A percentile compares a stretch with the other conserved stretches of the same genome.
Conservation (phyloP, 1,140 invertebrate species). For the Ganaspis sp. region DNA sequence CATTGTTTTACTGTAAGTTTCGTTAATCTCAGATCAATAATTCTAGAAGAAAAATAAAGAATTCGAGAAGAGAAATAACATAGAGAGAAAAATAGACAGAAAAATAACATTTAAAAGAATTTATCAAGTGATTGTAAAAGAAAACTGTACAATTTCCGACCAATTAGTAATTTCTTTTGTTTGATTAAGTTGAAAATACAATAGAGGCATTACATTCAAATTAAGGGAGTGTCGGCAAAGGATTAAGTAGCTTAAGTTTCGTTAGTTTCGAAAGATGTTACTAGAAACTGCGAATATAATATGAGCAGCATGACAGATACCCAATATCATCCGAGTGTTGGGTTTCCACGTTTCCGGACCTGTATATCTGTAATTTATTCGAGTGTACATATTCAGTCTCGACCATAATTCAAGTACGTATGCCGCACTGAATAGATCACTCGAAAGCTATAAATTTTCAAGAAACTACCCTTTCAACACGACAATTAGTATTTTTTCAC, state of each 20-base stretch:
- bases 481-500: neutral
- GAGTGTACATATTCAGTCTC: neutral
- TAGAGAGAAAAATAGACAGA: too few relatives aligned
- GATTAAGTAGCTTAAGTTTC: neutral
- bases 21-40: too few relatives aligned
- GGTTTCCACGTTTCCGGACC: constrained; percentile 13
- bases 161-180: neutral
- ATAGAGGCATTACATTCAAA: neutral
- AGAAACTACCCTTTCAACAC: constrained; percentile 11
- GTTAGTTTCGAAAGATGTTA: constrained; percentile 16
- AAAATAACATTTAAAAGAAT: too few relatives aligned
- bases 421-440: constrained; percentile 16
- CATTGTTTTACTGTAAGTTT: too few relatives aligned
- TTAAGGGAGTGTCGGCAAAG: neutral
- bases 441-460: constrained; percentile 13
- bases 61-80: too few relatives aligned
- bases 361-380: constrained; percentile 27
- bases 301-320: constrained; percentile 20
- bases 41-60: too few relatives aligned
- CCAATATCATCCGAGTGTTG: constrained; percentile 21
- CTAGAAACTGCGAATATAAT: constrained; percentile 23
- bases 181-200: neutral
- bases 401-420: constrained; percentile 21
- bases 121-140: too few relatives aligned
- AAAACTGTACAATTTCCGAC: too few relatives aligned